phyloP scores from a whole-genome alignment of 2,113 vertebrate genomes.

The Uria lomvia region DNA sequence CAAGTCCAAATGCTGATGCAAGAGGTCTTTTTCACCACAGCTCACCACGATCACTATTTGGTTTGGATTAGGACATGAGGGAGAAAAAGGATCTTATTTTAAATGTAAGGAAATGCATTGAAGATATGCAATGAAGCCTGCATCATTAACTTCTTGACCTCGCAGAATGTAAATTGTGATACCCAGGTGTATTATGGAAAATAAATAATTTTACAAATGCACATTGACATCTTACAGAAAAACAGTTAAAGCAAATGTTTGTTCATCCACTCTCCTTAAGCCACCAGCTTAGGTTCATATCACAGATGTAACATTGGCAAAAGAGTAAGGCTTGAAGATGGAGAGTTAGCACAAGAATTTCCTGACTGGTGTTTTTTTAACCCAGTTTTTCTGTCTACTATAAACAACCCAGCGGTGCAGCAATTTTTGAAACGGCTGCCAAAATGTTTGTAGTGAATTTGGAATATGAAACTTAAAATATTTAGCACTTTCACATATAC shows the following conservation, averaged over 20 bases:
- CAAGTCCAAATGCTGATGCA: constrained; percentile 25
- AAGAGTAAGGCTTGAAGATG: background rate
- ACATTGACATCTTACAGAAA: background rate
- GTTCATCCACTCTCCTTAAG: background rate
- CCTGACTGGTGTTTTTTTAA: constrained; percentile 49
- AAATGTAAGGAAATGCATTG: background rate
- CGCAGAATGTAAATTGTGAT: background rate
- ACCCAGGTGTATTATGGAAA: background rate
- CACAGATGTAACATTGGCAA: constrained; percentile 31
- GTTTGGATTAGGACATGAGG: constrained; percentile 4
- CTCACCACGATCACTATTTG: background rate
- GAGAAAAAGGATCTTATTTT: background rate
- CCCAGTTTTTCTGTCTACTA: constrained; percentile 40
- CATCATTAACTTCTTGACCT: background rate
- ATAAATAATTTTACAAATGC: constrained; percentile 1
- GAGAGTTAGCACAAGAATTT: constrained; percentile 58
- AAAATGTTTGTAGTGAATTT: constrained; percentile 49
- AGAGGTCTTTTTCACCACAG: background rate
- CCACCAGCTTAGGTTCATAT: background rate
- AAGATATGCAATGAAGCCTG: background rate
- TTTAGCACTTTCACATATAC: constrained; percentile 18
- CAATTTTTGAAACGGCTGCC: constrained; percentile 27
- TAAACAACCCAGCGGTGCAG: constrained; percentile 3
- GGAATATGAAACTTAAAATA: constrained; percentile 22
- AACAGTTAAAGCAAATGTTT: constrained; percentile 4